A percentile compares a stretch with the other conserved stretches of the same genome.
Evolutionary conservation across 2,113 vertebrate species (phyloP).

Genomic region (Pollimyrus isidori): DNA sequence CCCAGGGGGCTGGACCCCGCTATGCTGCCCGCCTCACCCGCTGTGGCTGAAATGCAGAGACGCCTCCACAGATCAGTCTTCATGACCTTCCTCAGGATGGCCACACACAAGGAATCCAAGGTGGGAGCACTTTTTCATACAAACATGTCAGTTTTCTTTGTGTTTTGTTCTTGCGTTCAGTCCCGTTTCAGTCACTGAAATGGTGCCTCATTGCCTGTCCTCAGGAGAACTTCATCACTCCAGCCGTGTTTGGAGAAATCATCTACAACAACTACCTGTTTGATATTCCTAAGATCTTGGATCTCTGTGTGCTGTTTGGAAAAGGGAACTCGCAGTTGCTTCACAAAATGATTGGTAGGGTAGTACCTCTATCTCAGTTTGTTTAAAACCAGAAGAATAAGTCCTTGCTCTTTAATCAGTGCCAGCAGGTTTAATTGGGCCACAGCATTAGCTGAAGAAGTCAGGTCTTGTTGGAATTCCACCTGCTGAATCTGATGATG

Average conservation of each 20-base stretch:
- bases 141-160: background rate
- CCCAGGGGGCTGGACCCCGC: conserved; percentile 72
- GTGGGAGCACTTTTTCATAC: conserved; percentile 41
- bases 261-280: conserved; percentile 95
- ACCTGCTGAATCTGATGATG: background rate
- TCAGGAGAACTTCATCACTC: conserved; percentile 86
- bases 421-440: background rate
- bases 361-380: background rate
- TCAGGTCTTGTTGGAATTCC: background rate
- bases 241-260: conserved; percentile 85
- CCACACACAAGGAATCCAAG: conserved; percentile 96
- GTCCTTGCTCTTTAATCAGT: background rate
- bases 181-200: background rate
- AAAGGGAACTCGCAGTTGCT: conserved; percentile 83
- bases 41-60: conserved; percentile 66
- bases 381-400: background rate
- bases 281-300: conserved; percentile 94
- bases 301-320: conserved; percentile 90
- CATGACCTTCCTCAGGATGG: conserved; percentile 88
- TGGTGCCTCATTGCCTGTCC: background rate
- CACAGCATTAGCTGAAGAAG: background rate
- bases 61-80: conserved; percentile 74
- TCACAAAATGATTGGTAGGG: conserved; percentile 90
- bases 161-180: background rate
- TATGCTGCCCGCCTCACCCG: conserved; percentile 48